These are phyloP conservation scores for Bos javanicus DNA, from an alignment of 2,113 vertebrate species.

Conservation along the genomic window DNA sequence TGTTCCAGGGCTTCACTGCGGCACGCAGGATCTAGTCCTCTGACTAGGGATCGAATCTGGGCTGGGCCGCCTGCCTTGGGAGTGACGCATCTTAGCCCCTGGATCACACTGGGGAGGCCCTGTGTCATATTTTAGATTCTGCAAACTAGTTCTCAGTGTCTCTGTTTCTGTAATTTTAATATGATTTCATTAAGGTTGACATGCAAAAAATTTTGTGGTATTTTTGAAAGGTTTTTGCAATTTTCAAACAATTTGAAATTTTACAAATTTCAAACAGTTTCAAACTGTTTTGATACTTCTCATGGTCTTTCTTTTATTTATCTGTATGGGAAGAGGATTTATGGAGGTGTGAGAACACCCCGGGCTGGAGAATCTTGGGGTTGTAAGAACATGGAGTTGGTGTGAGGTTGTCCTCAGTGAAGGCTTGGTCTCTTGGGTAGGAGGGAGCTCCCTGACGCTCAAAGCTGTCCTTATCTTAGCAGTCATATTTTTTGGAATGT, in stretches of 20 bases:
- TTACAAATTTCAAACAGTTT: not conserved
- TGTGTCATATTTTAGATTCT: not conserved
- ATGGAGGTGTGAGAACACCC: not conserved
- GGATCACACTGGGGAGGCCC: not conserved
- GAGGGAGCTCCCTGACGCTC: not conserved
- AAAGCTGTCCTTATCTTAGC: not conserved
- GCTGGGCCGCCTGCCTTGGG: not conserved
- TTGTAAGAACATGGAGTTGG: not conserved
- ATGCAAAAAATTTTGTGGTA: not conserved
- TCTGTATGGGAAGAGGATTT: not conserved
- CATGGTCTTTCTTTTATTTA: not conserved
- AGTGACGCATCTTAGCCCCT: not conserved
- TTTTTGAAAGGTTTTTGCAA: not conserved
- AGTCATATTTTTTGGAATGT: not conserved
- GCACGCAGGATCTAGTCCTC: not conserved
- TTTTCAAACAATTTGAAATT: not conserved
- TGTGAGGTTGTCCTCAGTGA: not conserved
- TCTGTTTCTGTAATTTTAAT: not conserved
- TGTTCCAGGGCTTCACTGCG: rapidly evolving
- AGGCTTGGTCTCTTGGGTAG: not conserved
- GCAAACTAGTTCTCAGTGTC: not conserved
- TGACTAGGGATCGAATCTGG: not conserved
- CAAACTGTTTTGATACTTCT: not conserved
- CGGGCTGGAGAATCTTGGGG: not conserved
- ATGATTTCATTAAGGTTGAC: not conserved